These are phyloP conservation scores for Enteromius unitaeniatus DNA, from an alignment of 2,797 vertebrate species.

Conservation along the genomic window DNA sequence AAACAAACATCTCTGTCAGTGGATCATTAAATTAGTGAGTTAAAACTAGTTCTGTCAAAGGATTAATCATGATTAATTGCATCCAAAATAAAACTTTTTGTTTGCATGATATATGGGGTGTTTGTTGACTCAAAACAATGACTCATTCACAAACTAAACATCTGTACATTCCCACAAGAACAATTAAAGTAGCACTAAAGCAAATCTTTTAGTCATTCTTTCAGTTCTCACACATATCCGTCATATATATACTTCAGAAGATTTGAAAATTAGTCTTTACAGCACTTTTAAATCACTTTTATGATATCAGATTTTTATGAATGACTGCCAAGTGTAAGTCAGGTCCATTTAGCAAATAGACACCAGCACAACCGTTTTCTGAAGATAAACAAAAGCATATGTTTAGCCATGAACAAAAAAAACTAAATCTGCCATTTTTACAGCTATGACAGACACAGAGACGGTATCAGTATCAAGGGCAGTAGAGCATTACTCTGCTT, in stretches of 20 bases:
- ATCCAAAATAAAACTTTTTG: no score
- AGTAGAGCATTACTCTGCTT: constrained; percentile 18
- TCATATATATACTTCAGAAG: background rate
- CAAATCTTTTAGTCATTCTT: background rate
- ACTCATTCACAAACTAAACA: background rate
- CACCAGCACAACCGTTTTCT: background rate
- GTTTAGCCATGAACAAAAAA: background rate
- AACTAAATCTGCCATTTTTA: background rate
- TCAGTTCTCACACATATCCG: background rate
- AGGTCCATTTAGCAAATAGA: background rate
- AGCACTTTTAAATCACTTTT: background rate
- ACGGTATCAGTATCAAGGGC: constrained; percentile 10
- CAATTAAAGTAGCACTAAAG: background rate
- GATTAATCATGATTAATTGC: no score
- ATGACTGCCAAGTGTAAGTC: background rate
- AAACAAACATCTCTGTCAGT: no score
- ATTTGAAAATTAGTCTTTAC: background rate
- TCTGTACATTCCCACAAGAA: background rate
- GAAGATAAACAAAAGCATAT: background rate
- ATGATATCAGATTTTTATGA: background rate
- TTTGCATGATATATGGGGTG: no score
- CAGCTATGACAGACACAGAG: background rate
- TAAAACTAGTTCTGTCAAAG: background rate
- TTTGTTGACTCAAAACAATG: background rate
- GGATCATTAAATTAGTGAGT: background rate